A percentile compares a stretch with the other conserved stretches of the same genome.
Evolutionary conservation across 92 coral and sea anemone species (phyloP).

Genomic region (Virgularia gustaviana): DNA sequence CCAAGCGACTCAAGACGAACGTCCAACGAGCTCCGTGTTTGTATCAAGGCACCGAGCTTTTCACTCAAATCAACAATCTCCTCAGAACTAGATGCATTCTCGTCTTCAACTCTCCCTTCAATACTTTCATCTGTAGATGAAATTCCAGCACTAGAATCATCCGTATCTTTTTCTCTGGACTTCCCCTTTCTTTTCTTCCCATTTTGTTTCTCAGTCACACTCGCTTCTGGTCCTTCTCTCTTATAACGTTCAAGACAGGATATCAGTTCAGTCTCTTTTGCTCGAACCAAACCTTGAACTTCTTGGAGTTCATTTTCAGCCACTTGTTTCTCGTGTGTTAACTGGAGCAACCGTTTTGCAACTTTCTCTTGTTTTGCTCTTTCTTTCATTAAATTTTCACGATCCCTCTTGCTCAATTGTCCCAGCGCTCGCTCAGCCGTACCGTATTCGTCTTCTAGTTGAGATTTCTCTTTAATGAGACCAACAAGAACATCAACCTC

Average conservation of each 20-base stretch:
- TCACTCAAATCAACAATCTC: constrained; percentile 14
- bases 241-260: not conserved
- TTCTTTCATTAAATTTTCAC: constrained; percentile 15
- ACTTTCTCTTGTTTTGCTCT: constrained; percentile 18
- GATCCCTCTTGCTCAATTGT: constrained; percentile 21
- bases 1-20: constrained; percentile 24
- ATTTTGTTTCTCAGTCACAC: not conserved
- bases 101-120: not conserved
- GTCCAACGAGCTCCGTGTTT: constrained; percentile 16
- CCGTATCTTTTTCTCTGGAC: not conserved
- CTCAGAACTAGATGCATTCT: constrained; percentile 1
- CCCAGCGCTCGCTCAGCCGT: constrained; percentile 12
- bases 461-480: constrained; percentile 25
- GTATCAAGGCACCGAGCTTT: constrained; percentile 24
- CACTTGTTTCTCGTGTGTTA: constrained; percentile 12
- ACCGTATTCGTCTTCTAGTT: constrained; percentile 18
- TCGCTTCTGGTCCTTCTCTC: not conserved
- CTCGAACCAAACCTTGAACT: not conserved
- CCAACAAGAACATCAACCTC: constrained; percentile 17
- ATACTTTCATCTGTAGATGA: constrained; percentile 8
- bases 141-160: not conserved
- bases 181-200: not conserved
- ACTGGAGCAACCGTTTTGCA: constrained; percentile 12
- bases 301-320: constrained; percentile 8
- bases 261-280: constrained; percentile 7